Base-by-base conservation (phyloP, 2,888 invertebrate species). In the Metopia argyrocephala region DNA sequence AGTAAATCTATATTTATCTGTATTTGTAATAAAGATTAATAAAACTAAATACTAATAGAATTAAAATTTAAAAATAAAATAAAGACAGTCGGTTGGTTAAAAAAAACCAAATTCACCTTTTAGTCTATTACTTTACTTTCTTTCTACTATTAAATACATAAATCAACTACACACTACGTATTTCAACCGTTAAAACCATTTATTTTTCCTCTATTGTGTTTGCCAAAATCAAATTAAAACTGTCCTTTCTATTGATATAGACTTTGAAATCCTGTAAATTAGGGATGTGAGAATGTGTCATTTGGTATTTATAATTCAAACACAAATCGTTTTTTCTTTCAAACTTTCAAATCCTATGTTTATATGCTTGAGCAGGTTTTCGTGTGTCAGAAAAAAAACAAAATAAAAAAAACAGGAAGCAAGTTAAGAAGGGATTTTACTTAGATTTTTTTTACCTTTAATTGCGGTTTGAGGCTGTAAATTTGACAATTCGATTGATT, bases 401-500 rank as follows among this genome's bases (percentile, higher is more conserved):
- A 12, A 45, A 5, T 5, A 21, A n/a, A 31, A 23, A 59, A 64
- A 7, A n/a, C n/a, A n/a, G n/a, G n/a, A n/a, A n/a, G n/a, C n/a
- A n/a, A n/a, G n/a, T n/a, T n/a, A n/a, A n/a, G n/a, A n/a, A n/a
- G n/a, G n/a, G n/a, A n/a, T n/a, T n/a, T n/a, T n/a, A n/a, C n/a
- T n/a, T n/a, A n/a, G n/a, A n/a, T n/a, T n/a, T 3, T 38, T 38
- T 38, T 38, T 38, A 15, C 1, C 1, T 38, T 38, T 12, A 9
- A 1, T 38, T 38, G 38, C 0, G 12, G 15, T 48, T 57, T 62
- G 31, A 61, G 54, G 21, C 15, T 20, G 3, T 7, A 76, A n/a
- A 28, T 62, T 56, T 61, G 54, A 76, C 68, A 68, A 68, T 54
- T 69, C 69, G 68, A 69, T 69, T 76, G 76, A 76, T 76, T 61